Evolutionary conservation across 2,113 vertebrate species (phyloP), one percentile per base, ranked within the genome.

Genomic region (Sinocyclocheilus rhinocerous): DNA sequence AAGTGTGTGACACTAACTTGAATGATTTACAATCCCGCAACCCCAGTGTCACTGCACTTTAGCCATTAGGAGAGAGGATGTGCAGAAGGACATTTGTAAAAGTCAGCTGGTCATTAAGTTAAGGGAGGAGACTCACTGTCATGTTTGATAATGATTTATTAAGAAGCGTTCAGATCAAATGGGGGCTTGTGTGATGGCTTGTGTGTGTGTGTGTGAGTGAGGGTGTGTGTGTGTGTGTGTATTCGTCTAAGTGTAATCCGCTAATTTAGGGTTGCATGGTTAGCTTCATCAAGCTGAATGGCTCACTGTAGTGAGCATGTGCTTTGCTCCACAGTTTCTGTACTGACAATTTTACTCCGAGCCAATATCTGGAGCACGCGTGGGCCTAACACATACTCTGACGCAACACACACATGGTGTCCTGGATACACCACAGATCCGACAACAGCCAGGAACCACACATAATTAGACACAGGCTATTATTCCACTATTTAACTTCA

Each of bases 241-340:
- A 39, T 78, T 36, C 29, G 39, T 20, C 67, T n/a, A 70, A 70
- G 86, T 76, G 73, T 82, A 91, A 50, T 93, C 93, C 0, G 73
- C 69, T 73, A 94, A 91, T 87, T 89, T 79, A 0, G 88, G 92
- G 10, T 81, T 90, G 91, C 93, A 93, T 86, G 92, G 92, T 80
- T 89, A 92, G 90, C 16, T 90, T 84, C 89, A 91, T 85, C 39
- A 94, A 94, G 22, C 90, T 92, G 20, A 94, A 91, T 85, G 88
- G 93, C 90, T 94, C 94, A 4, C 91, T 93, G 89, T 92, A 92
- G 24, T 92, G 87, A 1, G 92, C 92, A 76, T 94, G 94, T 89
- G 89, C 65, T 85, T 95, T 95, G 86, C 92, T 90, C 67, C 89
- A 90, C 48, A 95, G 90, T 6, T 94, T 91, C 0, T 93, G 90